These are phyloP conservation scores for Hormiphora californensis DNA, from an alignment of 37 sponge, comb jelly and placozoan genomes.

Conservation along the genomic window DNA sequence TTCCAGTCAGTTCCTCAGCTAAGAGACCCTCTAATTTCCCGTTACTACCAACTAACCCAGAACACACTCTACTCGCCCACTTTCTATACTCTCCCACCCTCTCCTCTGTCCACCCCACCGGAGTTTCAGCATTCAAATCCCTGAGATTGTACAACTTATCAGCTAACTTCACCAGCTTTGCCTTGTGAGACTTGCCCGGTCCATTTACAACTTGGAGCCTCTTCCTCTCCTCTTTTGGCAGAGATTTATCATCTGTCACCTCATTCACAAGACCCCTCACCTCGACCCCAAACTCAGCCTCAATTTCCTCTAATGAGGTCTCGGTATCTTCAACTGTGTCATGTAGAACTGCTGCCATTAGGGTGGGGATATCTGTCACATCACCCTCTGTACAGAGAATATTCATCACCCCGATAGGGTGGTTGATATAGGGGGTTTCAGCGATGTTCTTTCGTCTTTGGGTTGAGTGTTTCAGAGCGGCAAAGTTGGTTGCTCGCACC, in stretches of 20 bases:
- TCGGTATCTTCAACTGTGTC: slow-evolving; percentile 97
- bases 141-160: slow-evolving; percentile 95
- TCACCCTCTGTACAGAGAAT: slow-evolving; percentile 80
- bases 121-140: slow-evolving; percentile 66
- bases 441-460: slow-evolving; percentile 76
- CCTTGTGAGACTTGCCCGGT: slow-evolving; percentile 73
- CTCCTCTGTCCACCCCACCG: slow-evolving; percentile 75
- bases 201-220: slow-evolving; percentile 79
- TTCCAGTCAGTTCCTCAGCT: slow-evolving; percentile 59
- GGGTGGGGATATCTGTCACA: slow-evolving; percentile 66
- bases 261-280: slow-evolving; percentile 69
- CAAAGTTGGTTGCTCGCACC: slow-evolving; percentile 79
- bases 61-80: slow-evolving; percentile 74
- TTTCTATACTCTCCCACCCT: slow-evolving; percentile 77
- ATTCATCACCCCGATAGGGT: slow-evolving; percentile 87
- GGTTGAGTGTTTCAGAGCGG: slow-evolving; percentile 74
- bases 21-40: slow-evolving; percentile 62
- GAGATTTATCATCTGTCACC: slow-evolving; percentile 80
- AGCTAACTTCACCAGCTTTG: slow-evolving; percentile 80
- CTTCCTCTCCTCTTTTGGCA: slow-evolving; percentile 83
- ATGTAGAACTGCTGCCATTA: slow-evolving; percentile 89
- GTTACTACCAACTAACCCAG: slow-evolving; percentile 76
- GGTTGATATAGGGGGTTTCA: slow-evolving; percentile 93
- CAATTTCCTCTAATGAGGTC: slow-evolving; percentile 74
- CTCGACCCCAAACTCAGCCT: slow-evolving; percentile 60